Percentiles rank a stretch among this genome's conserved stretches.
Evolutionary conservation across 2,888 invertebrate genomes (phyloP).

Genomic region (Atrina japonica): DNA sequence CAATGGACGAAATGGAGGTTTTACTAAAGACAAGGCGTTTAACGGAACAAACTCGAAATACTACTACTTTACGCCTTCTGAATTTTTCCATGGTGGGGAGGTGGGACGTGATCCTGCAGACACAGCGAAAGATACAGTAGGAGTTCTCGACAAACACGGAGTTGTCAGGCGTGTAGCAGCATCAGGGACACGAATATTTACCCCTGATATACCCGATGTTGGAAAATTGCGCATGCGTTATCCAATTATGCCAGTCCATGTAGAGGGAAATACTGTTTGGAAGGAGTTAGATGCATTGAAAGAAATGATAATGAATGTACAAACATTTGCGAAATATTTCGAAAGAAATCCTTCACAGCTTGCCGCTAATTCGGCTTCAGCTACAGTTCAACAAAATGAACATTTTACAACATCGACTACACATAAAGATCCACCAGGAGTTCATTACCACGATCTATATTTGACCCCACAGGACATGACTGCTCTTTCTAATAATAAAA

Average conservation of each 20-base stretch:
- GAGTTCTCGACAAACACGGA: constrained; percentile 37
- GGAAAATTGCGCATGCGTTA: constrained; percentile 66
- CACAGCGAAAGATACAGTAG: constrained; percentile 53
- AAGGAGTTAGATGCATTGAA: constrained; percentile 64
- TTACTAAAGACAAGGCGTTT: constrained; percentile 48
- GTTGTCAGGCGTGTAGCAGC: constrained; percentile 48
- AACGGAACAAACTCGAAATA: constrained; percentile 50
- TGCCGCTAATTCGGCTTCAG: not conserved
- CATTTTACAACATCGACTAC: not conserved
- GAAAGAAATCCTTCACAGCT: constrained; percentile 38
- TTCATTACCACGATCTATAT: constrained; percentile 49
- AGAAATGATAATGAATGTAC: constrained; percentile 54
- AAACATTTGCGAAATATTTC: constrained; percentile 36
- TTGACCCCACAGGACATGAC: constrained; percentile 53
- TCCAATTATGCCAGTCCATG: constrained; percentile 67
- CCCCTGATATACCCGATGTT: constrained; percentile 62
- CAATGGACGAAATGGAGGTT: constrained; percentile 49
- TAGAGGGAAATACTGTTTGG: constrained; percentile 63
- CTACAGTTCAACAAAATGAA: not conserved
- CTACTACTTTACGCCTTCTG: constrained; percentile 58
- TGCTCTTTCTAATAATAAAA: constrained; percentile 45
- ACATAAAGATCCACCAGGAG: constrained; percentile 47
- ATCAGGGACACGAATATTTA: constrained; percentile 57
- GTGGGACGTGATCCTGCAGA: constrained; percentile 52
- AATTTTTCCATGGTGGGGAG: constrained; percentile 59